Conservation (phyloP, 2,888 invertebrate species). For the Deroplatys truncata region DNA sequence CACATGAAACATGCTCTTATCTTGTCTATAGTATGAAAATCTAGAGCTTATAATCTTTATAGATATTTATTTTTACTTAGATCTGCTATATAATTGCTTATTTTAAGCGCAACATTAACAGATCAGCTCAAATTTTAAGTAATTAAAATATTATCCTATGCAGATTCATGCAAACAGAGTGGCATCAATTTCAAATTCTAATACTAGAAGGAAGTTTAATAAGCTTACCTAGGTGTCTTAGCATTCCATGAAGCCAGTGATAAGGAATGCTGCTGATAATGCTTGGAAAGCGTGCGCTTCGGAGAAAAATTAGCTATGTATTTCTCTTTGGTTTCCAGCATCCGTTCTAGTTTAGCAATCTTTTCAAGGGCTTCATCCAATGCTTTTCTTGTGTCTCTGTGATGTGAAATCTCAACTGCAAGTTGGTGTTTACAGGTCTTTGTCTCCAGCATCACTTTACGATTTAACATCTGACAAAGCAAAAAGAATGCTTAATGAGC, state of each 20-base stretch:
- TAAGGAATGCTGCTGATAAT: background rate
- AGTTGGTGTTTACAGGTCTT: conserved; percentile 72
- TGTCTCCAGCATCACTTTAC: conserved; percentile 65
- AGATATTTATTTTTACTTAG: too few relatives aligned
- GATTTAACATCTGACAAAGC: conserved; percentile 52
- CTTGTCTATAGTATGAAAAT: too few relatives aligned
- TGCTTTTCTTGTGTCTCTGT: conserved; percentile 65
- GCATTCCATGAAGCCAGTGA: background rate
- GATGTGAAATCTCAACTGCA: conserved; percentile 62
- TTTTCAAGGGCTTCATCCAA: conserved; percentile 59
- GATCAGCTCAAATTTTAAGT: too few relatives aligned
- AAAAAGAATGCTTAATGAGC: background rate
- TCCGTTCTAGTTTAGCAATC: conserved; percentile 56
- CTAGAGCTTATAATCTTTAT: too few relatives aligned
- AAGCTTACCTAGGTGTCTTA: background rate
- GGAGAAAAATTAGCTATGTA: conserved; percentile 12
- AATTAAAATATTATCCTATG: too few relatives aligned
- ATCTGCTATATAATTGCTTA: too few relatives aligned
- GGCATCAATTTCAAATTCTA: too few relatives aligned
- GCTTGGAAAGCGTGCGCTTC: background rate
- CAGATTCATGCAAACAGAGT: too few relatives aligned
- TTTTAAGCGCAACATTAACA: too few relatives aligned
- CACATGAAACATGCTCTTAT: too few relatives aligned
- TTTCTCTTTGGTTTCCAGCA: conserved; percentile 48
- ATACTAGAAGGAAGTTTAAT: background rate